A percentile compares a stretch with the other conserved stretches of the same genome.
Conservation (phyloP, 2,888 invertebrate genomes). For the Lochmaea capreae region DNA sequence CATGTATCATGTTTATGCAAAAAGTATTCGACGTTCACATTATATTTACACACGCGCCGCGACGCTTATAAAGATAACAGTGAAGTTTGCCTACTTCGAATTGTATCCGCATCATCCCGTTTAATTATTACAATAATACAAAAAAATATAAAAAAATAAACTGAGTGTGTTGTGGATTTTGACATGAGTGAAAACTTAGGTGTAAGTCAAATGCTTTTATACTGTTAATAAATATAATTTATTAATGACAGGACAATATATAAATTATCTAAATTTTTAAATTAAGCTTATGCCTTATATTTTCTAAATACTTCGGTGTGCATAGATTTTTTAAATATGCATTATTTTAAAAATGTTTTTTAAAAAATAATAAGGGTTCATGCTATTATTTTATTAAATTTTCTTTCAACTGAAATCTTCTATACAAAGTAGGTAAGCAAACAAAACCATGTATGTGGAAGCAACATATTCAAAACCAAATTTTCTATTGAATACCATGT, state of each 20-base stretch:
- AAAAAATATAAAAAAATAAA: neutral
- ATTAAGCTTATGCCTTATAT: too few relatives aligned
- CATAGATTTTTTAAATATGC: too few relatives aligned
- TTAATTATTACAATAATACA: neutral
- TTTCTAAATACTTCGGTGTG: too few relatives aligned
- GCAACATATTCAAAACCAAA: neutral
- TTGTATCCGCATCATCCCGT: neutral
- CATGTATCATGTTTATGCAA: slow-evolving; percentile 34
- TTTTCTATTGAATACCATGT: neutral
- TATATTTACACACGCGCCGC: slow-evolving; percentile 46
- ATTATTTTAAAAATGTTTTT: too few relatives aligned
- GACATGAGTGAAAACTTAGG: neutral
- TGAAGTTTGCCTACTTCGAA: slow-evolving; percentile 26
- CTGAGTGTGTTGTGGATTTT: neutral
- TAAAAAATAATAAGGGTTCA: too few relatives aligned
- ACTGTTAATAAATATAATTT: neutral
- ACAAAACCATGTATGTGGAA: too few relatives aligned
- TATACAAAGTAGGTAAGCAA: too few relatives aligned
- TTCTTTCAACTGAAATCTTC: too few relatives aligned
- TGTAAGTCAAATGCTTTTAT: neutral
- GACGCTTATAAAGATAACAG: slow-evolving; percentile 48
- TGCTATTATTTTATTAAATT: too few relatives aligned
- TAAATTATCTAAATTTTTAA: too few relatives aligned
- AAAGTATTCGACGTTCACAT: slow-evolving; percentile 42
- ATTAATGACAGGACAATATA: neutral